phyloP scores from a whole-genome alignment of 2,797 vertebrate species.

The Pteropus rufus region DNA sequence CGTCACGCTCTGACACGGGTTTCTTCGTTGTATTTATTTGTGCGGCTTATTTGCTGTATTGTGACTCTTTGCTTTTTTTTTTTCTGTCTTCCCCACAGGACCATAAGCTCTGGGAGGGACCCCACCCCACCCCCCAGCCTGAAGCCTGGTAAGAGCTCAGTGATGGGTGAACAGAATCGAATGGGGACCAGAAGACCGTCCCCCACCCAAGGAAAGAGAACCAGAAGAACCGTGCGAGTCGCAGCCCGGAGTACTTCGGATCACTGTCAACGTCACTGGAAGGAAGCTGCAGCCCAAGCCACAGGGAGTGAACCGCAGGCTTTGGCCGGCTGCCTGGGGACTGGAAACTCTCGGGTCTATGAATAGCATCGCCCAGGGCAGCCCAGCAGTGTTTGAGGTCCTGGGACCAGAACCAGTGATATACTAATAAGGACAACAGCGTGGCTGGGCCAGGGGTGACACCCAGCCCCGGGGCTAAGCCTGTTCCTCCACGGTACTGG shows the following conservation, averaged over 20 bases:
- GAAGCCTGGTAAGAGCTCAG: background rate
- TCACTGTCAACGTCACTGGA: background rate
- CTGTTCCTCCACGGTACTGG: background rate
- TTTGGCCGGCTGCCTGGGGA: background rate
- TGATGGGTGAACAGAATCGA: background rate
- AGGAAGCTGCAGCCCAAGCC: background rate
- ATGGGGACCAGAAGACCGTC: background rate
- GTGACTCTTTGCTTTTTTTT: background rate
- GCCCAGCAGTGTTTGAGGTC: background rate
- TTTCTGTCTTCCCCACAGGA: background rate
- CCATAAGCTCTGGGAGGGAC: background rate
- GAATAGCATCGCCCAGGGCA: background rate
- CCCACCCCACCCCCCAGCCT: no score
- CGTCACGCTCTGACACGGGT: background rate
- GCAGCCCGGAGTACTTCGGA: background rate
- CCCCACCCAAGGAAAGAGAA: background rate
- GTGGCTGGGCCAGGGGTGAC: background rate
- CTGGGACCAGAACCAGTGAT: background rate
- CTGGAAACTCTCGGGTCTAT: background rate
- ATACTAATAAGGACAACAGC: background rate
- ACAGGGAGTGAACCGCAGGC: fast-evolving
- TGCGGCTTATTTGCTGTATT: background rate
- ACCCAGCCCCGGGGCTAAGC: background rate
- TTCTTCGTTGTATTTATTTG: background rate
- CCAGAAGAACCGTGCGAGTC: fast-evolving